phyloP scores from a whole-genome alignment of 2,797 vertebrate genomes.

The Caiman crocodilus region DNA sequence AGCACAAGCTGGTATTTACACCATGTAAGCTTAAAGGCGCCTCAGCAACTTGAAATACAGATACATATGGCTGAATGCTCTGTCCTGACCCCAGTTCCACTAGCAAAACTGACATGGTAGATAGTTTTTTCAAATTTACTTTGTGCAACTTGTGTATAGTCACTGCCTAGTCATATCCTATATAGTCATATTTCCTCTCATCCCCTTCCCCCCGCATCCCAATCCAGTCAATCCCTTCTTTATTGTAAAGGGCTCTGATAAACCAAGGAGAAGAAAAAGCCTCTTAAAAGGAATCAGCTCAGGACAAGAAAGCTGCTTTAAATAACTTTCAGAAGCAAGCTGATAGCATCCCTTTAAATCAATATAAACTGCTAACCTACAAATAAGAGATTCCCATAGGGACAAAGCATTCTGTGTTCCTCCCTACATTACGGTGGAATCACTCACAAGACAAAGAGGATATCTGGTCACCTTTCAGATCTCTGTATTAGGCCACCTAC shows the following conservation, averaged over 20 bases:
- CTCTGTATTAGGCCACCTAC: background rate
- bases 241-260: background rate
- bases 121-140: background rate
- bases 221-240: background rate
- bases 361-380: background rate
- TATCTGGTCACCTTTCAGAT: background rate
- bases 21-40: background rate
- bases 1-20: slow-evolving; percentile 53
- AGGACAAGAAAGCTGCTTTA: background rate
- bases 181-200: background rate
- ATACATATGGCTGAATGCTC: background rate
- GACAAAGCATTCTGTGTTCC: fast-evolving
- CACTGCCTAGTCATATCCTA: fast-evolving
- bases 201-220: no score
- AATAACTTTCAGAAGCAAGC: background rate
- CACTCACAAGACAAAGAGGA: background rate
- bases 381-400: background rate
- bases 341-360: background rate
- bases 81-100: background rate
- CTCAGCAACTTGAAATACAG: fast-evolving
- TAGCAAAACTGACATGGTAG: background rate
- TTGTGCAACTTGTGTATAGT: background rate
- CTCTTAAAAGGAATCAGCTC: background rate
- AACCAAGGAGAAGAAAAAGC: background rate
- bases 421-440: background rate